These are phyloP conservation scores for Drosophila formosana DNA, from an alignment of 2,888 invertebrate species.

Conservation along the genomic window DNA sequence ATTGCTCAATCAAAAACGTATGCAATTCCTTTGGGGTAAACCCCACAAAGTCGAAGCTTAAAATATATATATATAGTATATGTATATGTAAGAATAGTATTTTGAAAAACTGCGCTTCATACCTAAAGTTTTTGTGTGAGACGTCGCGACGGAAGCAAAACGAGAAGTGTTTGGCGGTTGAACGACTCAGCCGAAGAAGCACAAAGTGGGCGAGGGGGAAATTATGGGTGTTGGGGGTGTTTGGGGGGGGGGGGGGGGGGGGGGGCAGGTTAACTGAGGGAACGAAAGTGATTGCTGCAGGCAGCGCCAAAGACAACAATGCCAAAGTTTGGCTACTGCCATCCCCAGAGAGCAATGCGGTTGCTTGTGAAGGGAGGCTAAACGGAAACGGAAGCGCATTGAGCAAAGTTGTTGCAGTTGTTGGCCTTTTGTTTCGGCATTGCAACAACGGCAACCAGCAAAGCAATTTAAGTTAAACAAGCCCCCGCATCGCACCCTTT, in stretches of 20 bases:
- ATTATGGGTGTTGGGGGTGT: neutral
- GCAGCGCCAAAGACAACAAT: constrained; percentile 77
- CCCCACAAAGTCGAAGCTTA: constrained; percentile 51
- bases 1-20: constrained; percentile 78
- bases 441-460: constrained; percentile 51
- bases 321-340: constrained; percentile 66
- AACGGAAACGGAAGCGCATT: constrained; percentile 79
- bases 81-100: constrained; percentile 5
- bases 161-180: constrained; percentile 78
- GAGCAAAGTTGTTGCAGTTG: constrained; percentile 80
- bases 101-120: constrained; percentile 56
- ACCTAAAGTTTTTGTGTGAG: constrained; percentile 56
- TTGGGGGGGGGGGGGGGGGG: no score
- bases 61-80: constrained; percentile 26
- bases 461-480: constrained; percentile 81
- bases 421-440: constrained; percentile 75
- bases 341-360: neutral
- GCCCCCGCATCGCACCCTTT: constrained; percentile 34
- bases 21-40: constrained; percentile 76
- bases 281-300: constrained; percentile 76
- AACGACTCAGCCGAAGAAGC: constrained; percentile 24
- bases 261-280: constrained; percentile 24
- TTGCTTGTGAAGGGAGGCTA: neutral
- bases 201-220: neutral
- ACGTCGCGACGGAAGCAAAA: constrained; percentile 34